Percentiles rank a stretch among this genome's conserved stretches.
phyloP scores from a whole-genome alignment of 2,113 vertebrate species.

The Colistium nudipinnis region DNA sequence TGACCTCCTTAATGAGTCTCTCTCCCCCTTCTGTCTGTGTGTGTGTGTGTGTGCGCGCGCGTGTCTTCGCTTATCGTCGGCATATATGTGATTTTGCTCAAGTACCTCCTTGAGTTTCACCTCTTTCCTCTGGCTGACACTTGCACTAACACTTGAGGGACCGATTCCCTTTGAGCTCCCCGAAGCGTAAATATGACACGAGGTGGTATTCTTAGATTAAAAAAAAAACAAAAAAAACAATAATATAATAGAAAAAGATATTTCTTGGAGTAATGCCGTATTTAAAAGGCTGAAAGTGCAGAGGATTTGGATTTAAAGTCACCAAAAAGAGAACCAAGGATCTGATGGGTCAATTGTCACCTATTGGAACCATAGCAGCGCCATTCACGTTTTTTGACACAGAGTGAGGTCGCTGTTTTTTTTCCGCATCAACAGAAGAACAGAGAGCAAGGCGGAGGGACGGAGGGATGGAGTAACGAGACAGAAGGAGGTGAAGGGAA shows the following conservation, averaged over 20 bases:
- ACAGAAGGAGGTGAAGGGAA: constrained; percentile 58
- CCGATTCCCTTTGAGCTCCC: constrained; percentile 18
- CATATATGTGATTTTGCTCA: constrained; percentile 59
- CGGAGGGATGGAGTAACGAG: constrained; percentile 35
- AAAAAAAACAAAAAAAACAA: constrained; percentile 16
- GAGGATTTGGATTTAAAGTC: too few species aligned
- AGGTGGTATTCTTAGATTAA: constrained; percentile 39
- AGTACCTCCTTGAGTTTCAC: constrained; percentile 66
- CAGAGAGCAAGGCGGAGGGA: neutral
- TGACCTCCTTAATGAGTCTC: constrained; percentile 73
- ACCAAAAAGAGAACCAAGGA: too few species aligned
- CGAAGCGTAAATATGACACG: constrained; percentile 6
- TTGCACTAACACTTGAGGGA: constrained; percentile 44
- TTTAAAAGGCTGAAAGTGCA: too few species aligned
- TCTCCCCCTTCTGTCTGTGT: constrained; percentile 36
- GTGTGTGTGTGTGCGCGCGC: constrained; percentile 30
- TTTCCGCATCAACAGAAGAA: constrained; percentile 40
- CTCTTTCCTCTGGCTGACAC: constrained; percentile 60
- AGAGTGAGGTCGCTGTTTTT: neutral
- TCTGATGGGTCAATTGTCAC: neutral
- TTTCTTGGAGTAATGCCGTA: too few species aligned
- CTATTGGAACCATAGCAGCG: constrained; percentile 17
- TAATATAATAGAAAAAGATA: too few species aligned
- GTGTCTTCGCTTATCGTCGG: constrained; percentile 52
- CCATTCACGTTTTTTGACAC: neutral